Conservation (phyloP, 2,888 invertebrate genomes). For the Pogonocherus hispidulus region DNA sequence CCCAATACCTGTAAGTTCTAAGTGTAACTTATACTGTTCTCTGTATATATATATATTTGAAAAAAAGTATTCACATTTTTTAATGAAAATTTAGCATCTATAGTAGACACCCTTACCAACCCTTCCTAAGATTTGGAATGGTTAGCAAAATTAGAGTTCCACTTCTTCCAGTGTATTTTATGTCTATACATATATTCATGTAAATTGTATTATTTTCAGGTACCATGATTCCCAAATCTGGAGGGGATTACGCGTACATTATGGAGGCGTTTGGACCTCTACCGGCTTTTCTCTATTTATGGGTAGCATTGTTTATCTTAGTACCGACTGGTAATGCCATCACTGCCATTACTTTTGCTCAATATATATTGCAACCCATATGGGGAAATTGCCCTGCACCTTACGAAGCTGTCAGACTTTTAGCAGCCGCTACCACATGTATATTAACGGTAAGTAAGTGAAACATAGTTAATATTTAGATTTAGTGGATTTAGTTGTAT, state of each 20-base stretch:
- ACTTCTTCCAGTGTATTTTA: no score
- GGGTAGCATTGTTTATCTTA: slow-evolving; percentile 89
- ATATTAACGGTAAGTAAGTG: slow-evolving; percentile 62
- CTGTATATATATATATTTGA: no score
- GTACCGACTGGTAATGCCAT: slow-evolving; percentile 98
- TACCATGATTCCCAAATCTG: slow-evolving; percentile 90
- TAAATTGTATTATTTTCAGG: slow-evolving; percentile 75
- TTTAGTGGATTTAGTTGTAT: no score
- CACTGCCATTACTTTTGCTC: slow-evolving; percentile 95
- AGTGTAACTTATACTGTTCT: no score
- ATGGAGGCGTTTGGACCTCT: slow-evolving; percentile 92
- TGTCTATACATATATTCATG: no score
- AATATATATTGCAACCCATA: slow-evolving; percentile 91
- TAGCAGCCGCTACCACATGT: slow-evolving; percentile 93
- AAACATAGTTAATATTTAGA: no score
- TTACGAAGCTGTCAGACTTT: slow-evolving; percentile 82
- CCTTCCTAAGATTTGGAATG: no score
- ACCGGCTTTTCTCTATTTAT: slow-evolving; percentile 94
- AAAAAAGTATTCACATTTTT: no score
- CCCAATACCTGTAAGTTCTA: no score
- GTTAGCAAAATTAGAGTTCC: no score
- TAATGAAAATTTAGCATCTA: no score
- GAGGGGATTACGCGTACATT: slow-evolving; percentile 98
- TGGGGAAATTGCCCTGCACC: slow-evolving; percentile 88
- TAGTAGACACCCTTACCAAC: no score